Percentiles rank a stretch among this genome's conserved stretches.
Conservation (phyloP, 2,888 invertebrate species). For the Actias luna region DNA sequence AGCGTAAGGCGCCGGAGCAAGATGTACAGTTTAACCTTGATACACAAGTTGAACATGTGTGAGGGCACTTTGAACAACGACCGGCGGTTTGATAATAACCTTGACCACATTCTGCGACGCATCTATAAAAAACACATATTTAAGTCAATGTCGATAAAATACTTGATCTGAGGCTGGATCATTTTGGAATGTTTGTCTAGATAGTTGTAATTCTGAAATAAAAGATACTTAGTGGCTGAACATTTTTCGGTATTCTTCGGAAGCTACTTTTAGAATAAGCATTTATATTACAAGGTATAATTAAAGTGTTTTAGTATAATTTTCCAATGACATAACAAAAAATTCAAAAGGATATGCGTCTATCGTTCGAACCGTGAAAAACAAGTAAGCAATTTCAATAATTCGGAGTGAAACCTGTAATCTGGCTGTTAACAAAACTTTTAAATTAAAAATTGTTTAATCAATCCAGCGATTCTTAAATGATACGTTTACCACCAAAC, state of each 20-base stretch:
- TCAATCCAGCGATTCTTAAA: too few species aligned
- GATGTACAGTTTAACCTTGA: constrained; percentile 91
- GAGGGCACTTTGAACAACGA: constrained; percentile 88
- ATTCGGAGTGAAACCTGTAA: too few species aligned
- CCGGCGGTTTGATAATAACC: constrained; percentile 89
- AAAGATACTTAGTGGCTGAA: neutral
- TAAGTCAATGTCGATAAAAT: neutral
- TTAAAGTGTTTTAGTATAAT: too few species aligned
- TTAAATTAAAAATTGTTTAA: too few species aligned
- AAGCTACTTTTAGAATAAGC: neutral
- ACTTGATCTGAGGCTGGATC: neutral
- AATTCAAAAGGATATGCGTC: too few species aligned
- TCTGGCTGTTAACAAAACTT: too few species aligned
- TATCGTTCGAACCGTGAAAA: too few species aligned
- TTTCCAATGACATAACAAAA: too few species aligned
- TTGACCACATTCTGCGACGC: constrained; percentile 89
- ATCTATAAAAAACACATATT: constrained; percentile 62
- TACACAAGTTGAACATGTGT: constrained; percentile 89
- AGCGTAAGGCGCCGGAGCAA: constrained; percentile 87
- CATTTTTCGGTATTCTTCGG: neutral
- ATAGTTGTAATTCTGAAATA: neutral
- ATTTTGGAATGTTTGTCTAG: neutral
- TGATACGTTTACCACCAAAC: too few species aligned
- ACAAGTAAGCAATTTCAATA: too few species aligned
- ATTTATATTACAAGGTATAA: too few species aligned